These are phyloP conservation scores for Takifugu flavidus DNA, from an alignment of 2,113 vertebrate species.

Conservation along the genomic window DNA sequence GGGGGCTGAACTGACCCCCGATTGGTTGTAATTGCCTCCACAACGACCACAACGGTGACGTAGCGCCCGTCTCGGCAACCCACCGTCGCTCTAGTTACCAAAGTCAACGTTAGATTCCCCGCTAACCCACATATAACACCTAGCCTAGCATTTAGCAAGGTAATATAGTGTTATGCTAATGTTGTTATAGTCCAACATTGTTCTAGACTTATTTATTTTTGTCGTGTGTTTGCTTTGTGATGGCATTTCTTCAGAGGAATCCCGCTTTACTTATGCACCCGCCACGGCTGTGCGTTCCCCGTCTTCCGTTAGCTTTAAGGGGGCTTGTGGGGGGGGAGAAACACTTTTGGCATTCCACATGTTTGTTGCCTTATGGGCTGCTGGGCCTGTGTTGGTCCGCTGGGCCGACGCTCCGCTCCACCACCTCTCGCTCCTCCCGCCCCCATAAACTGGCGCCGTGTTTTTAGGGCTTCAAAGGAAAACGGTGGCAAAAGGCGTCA, in stretches of 20 bases:
- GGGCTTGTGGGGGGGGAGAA: slow-evolving; percentile 17
- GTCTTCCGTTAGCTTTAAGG: slow-evolving; percentile 63
- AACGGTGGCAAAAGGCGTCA: background rate
- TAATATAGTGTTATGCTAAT: slow-evolving; percentile 42
- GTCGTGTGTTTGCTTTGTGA: slow-evolving; percentile 26
- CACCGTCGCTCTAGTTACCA: slow-evolving; percentile 63
- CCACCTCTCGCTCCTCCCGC: slow-evolving; percentile 13
- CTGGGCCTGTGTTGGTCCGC: slow-evolving; percentile 15
- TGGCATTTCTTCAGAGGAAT: slow-evolving; percentile 35
- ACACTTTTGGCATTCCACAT: slow-evolving; percentile 55
- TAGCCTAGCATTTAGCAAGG: slow-evolving; percentile 65
- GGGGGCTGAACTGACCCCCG: no score
- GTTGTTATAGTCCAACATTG: slow-evolving; percentile 50
- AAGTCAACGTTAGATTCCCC: slow-evolving; percentile 54
- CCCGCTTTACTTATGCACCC: slow-evolving; percentile 45
- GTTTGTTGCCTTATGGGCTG: slow-evolving; percentile 59
- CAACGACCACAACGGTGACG: background rate
- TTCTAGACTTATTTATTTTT: slow-evolving; percentile 69
- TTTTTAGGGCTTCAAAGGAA: slow-evolving; percentile 5
- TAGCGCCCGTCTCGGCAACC: slow-evolving; percentile 19
- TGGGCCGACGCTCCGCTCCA: background rate
- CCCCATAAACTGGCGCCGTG: background rate
- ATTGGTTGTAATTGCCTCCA: slow-evolving; percentile 25
- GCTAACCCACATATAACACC: slow-evolving; percentile 50
- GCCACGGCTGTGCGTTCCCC: slow-evolving; percentile 27